These are phyloP conservation scores for Helicoverpa zea DNA, from an alignment of 1,140 invertebrate genomes.

Conservation along the genomic window DNA sequence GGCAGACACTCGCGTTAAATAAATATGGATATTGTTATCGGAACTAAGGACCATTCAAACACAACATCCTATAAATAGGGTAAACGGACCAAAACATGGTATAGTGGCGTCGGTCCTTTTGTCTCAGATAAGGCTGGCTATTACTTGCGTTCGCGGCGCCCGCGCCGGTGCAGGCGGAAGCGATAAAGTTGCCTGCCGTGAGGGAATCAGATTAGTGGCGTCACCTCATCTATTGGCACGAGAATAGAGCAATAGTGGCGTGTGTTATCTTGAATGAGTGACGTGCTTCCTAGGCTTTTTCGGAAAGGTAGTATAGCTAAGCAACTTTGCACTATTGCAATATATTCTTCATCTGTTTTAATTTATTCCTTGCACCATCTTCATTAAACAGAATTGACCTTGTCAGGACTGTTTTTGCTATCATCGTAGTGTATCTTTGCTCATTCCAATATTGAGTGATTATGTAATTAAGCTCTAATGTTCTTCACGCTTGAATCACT, in stretches of 20 bases:
- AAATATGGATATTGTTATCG: conserved; percentile 46
- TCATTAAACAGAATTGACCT: too few relatives aligned
- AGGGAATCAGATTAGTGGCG: conserved; percentile 78
- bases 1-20: conserved; percentile 13
- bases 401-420: too few relatives aligned
- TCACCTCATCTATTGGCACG: conserved; percentile 67
- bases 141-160: conserved; percentile 53
- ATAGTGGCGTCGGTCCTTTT: conserved; percentile 60
- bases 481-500: not conserved
- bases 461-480: not conserved
- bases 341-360: too few relatives aligned
- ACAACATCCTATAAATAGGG: conserved; percentile 52
- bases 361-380: too few relatives aligned
- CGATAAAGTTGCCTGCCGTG: conserved; percentile 67
- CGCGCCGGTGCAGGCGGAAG: conserved; percentile 68
- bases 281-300: not conserved
- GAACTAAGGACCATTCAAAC: conserved; percentile 47
- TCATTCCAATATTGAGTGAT: not conserved
- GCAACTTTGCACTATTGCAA: too few relatives aligned
- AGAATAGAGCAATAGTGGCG: conserved; percentile 43
- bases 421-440: not conserved
- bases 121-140: conserved; percentile 63
- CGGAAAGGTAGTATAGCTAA: too few relatives aligned
- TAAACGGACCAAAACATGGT: conserved; percentile 58
- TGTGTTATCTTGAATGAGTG: conserved; percentile 29